A percentile compares a stretch with the other conserved stretches of the same genome.
phyloP scores from a whole-genome alignment of 2,888 invertebrate genomes.

The Neria commutata region DNA sequence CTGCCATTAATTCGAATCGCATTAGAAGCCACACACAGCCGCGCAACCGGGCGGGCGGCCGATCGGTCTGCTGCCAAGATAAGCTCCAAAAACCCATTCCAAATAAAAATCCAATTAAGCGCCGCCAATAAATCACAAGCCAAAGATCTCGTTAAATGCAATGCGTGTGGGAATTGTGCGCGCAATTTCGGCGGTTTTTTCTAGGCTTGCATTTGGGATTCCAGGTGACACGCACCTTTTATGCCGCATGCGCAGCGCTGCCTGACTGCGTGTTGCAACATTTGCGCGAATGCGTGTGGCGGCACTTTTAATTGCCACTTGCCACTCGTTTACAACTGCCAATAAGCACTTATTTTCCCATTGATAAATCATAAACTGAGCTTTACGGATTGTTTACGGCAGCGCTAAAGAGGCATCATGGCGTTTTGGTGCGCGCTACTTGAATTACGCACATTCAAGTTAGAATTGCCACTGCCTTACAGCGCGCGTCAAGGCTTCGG shows the following conservation, averaged over 20 bases:
- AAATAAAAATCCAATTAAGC: conserved; percentile 40
- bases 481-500: too few species aligned
- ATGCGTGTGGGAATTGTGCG: conserved; percentile 10
- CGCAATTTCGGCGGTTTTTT: not conserved
- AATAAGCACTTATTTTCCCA: conserved; percentile 27
- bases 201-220: too few species aligned
- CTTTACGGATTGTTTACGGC: conserved; percentile 13
- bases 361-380: conserved; percentile 25
- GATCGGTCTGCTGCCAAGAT: too few species aligned
- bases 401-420: not conserved
- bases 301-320: conserved; percentile 12
- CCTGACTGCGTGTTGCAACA: not conserved
- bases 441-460: not conserved
- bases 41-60: too few species aligned
- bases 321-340: conserved; percentile 22
- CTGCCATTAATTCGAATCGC: conserved; percentile 2
- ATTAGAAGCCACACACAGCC: not conserved
- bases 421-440: not conserved
- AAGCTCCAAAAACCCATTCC: too few species aligned
- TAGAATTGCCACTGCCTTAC: too few species aligned
- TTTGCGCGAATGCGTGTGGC: conserved; percentile 14
- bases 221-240: conserved; percentile 6
- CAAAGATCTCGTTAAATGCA: conserved; percentile 43
- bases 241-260: not conserved
- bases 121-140: conserved; percentile 47